phyloP scores from a whole-genome alignment of 2,113 vertebrate genomes.

The Hiodon tergisus region DNA sequence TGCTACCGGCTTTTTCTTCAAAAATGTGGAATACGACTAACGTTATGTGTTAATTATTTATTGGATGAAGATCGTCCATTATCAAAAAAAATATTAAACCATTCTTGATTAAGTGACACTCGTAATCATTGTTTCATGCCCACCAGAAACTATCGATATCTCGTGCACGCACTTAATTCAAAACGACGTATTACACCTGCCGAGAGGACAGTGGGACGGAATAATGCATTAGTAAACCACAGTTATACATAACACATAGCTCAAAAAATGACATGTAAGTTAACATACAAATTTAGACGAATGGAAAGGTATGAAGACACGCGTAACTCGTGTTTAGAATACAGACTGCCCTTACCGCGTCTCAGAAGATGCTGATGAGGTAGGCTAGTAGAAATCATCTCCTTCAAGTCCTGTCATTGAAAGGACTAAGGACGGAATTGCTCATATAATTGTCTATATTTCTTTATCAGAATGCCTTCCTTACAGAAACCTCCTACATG shows the following conservation, averaged over 20 bases:
- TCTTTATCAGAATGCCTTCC: conserved; percentile 35
- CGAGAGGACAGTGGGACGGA: too few relatives aligned
- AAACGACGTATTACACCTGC: conserved; percentile 11
- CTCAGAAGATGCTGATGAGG: conserved; percentile 26
- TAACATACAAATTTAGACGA: not conserved
- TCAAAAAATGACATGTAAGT: conserved; percentile 1
- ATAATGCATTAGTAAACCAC: not conserved
- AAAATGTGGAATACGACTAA: conserved; percentile 33
- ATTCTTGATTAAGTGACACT: conserved; percentile 16
- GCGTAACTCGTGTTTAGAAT: conserved; percentile 4
- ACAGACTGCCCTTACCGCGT: conserved; percentile 49
- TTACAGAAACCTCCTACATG: conserved; percentile 26
- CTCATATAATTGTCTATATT: conserved; percentile 38
- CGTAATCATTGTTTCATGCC: not conserved
- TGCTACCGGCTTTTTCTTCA: conserved; percentile 18
- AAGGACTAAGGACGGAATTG: conserved; percentile 29
- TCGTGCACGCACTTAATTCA: not conserved
- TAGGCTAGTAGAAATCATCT: conserved; percentile 10
- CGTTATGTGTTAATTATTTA: conserved; percentile 32
- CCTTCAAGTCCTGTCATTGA: conserved; percentile 44
- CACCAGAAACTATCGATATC: conserved; percentile 21
- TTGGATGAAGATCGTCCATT: not conserved
- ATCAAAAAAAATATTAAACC: conserved; percentile 2
- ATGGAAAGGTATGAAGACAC: conserved; percentile 11
- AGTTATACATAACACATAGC: not conserved